phyloP scores from a whole-genome alignment of 2,113 vertebrate genomes.

The Acrocephalus arundinaceus region DNA sequence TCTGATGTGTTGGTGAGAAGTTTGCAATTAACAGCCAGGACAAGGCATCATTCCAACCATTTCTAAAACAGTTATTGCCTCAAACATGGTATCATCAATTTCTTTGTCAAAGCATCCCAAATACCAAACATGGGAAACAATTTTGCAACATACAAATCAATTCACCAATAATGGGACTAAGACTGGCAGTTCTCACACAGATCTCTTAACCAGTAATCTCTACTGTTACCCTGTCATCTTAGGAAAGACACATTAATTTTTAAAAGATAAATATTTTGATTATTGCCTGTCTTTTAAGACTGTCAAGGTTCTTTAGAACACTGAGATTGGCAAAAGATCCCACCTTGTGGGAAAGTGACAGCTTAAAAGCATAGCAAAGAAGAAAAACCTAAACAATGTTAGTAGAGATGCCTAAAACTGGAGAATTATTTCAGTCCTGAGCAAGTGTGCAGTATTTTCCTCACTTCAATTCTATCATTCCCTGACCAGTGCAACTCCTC shows the following conservation, averaged over 20 bases:
- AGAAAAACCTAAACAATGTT: neutral
- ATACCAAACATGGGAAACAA: neutral
- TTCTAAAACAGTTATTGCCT: neutral
- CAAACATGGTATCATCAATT: fast-evolving
- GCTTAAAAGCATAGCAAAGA: neutral
- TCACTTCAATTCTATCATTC: neutral
- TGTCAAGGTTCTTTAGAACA: neutral
- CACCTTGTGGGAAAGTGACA: neutral
- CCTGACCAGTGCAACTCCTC: neutral
- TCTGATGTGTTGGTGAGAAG: neutral
- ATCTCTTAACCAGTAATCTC: neutral
- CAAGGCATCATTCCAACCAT: neutral
- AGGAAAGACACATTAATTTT: neutral
- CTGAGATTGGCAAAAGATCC: neutral
- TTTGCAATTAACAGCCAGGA: neutral
- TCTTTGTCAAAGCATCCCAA: neutral
- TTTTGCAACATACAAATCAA: neutral
- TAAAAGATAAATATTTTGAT: neutral
- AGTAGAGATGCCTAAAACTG: neutral
- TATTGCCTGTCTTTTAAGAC: neutral
- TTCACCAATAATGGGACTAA: neutral
- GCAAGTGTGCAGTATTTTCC: neutral
- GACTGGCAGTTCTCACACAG: neutral
- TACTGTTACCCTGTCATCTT: neutral
- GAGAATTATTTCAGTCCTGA: neutral